Evolutionary conservation across 1,140 invertebrate genomes (phyloP).

Genomic region (Aphidius ervi): DNA sequence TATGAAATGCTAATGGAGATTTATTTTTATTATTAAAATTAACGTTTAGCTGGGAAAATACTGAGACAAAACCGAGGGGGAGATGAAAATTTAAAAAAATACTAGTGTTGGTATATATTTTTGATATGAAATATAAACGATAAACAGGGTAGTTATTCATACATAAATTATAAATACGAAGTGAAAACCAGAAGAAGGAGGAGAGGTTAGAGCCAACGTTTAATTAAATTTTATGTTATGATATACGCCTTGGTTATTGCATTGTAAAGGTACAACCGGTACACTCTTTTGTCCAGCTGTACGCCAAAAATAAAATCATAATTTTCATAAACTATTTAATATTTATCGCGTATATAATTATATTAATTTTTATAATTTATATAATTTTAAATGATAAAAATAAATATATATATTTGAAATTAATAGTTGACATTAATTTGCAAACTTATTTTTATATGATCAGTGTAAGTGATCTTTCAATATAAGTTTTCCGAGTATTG

Average conservation of each 20-base stretch:
- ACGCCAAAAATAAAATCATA: slow-evolving; percentile 30
- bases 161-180: slow-evolving; percentile 49
- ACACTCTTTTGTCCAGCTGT: slow-evolving; percentile 1
- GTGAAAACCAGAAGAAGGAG: slow-evolving; percentile 42
- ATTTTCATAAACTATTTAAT: slow-evolving; percentile 25
- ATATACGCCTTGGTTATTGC: slow-evolving; percentile 50
- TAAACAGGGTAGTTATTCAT: slow-evolving; percentile 45
- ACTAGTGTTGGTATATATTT: slow-evolving; percentile 17
- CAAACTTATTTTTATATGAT: too few relatives aligned
- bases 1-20: too few relatives aligned
- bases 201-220: slow-evolving; percentile 30
- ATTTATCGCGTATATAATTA: too few relatives aligned
- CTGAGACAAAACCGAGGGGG: not conserved
- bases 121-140: slow-evolving; percentile 35
- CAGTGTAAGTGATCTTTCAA: too few relatives aligned
- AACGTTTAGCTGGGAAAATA: slow-evolving; percentile 6
- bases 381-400: not conserved
- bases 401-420: not conserved
- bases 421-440: too few relatives aligned
- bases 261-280: slow-evolving; percentile 16
- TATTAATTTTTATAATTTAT: too few relatives aligned
- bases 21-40: not conserved
- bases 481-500: too few relatives aligned
- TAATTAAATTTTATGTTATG: slow-evolving; percentile 52
- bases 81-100: not conserved